Base-by-base conservation (phyloP, 2,888 invertebrate genomes). In the Dexiosoma caninum region DNA sequence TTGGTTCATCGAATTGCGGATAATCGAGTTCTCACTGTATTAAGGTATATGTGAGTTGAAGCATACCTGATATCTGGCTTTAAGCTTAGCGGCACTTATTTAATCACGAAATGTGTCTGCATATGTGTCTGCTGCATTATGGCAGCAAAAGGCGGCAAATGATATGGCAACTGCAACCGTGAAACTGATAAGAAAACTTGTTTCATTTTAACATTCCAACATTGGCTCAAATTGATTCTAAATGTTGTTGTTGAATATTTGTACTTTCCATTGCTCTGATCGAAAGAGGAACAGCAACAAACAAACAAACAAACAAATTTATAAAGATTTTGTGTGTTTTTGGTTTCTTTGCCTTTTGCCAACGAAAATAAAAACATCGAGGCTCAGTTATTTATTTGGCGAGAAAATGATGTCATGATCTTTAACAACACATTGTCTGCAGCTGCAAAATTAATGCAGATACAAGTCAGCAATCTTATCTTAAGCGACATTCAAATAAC, bases 401-500 rank as follows among this genome's bases (percentile, higher is more conserved):
- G 70, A 64, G 70, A 78, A 71, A 78, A 78, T 78, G 70, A 53
- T 78, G 75, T 71, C 75, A 64, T 76, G 72, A 74, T 72, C 76
- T 83, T 78, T 78, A 78, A 77, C 72, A 81, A 72, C 60, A 75
- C 70, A 77, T 78, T 66, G 71, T 51, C 79, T 82, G 84, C 79
- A 79, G 81, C 75, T 72, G 78, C 76, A 74, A 82, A 64, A 72
- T 72, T 44, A 60, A 60, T 69, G 67, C 27, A 53, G 60, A 76
- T 69, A 67, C 62, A 82, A 80, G 67, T 74, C 55, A 74, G 66
- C 83, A 86, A 86, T 86, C 86, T 86, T 86, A 86, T 86, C 86
- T 84, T 74, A 78, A 79, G 84, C 83, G 85, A 85, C 86, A 86
- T 85, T 86, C 85, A 85, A 84, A 86, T 85, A 86, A 85, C 85